A percentile compares a stretch with the other conserved stretches of the same genome.
These are phyloP conservation scores for Lutjanus campechanus DNA, from an alignment of 2,797 vertebrate species.

Conservation along the genomic window DNA sequence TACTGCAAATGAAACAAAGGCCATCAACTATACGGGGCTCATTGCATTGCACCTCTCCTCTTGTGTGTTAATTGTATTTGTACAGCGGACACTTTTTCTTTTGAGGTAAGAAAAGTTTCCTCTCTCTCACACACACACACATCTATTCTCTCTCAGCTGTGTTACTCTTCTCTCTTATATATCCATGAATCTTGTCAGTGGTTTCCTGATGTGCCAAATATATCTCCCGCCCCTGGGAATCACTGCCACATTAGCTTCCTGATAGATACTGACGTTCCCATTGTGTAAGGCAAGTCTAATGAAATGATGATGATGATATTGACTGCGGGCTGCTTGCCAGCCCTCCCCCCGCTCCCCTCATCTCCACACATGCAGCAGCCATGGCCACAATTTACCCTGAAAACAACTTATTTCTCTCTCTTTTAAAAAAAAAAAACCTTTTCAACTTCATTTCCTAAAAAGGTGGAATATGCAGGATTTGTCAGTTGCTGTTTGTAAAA, in stretches of 20 bases:
- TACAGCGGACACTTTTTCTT: not conserved
- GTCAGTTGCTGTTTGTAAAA: too few species aligned
- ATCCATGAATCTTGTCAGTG: slow-evolving; percentile 62
- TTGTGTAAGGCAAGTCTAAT: slow-evolving; percentile 81
- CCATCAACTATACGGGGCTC: not conserved
- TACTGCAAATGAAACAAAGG: slow-evolving; percentile 41
- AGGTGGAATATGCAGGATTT: too few species aligned
- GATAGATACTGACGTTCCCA: slow-evolving; percentile 82
- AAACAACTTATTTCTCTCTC: too few species aligned
- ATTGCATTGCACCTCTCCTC: slow-evolving; percentile 2
- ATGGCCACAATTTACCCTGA: slow-evolving; percentile 4
- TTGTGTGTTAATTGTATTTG: slow-evolving; percentile 20
- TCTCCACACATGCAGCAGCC: slow-evolving; percentile 26
- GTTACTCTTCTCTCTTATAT: slow-evolving; percentile 40
- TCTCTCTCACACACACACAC: not conserved
- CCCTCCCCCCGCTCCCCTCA: slow-evolving; percentile 25
- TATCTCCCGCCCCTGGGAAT: slow-evolving; percentile 75
- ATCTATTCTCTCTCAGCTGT: slow-evolving; percentile 28
- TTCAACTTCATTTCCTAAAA: not conserved
- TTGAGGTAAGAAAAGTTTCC: slow-evolving; percentile 25
- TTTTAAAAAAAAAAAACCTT: too few species aligned
- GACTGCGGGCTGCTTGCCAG: slow-evolving; percentile 71
- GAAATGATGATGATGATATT: slow-evolving; percentile 84
- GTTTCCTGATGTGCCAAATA: slow-evolving; percentile 69
- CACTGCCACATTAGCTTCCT: slow-evolving; percentile 83